phyloP scores from a whole-genome alignment of 2,113 vertebrate genomes.

The Arothron firmamentum region DNA sequence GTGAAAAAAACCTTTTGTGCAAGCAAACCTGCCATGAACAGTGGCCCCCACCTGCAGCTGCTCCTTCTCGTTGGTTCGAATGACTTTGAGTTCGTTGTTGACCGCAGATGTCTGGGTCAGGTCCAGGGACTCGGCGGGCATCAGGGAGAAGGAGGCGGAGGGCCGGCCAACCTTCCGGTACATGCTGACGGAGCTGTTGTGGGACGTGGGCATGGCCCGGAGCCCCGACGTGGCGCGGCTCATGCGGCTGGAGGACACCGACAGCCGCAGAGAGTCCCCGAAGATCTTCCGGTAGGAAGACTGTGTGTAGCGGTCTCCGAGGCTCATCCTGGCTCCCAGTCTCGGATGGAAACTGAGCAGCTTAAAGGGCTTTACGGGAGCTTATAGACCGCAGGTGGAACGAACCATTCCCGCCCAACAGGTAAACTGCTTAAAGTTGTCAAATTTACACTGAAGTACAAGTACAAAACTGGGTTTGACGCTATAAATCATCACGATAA shows the following conservation, averaged over 20 bases:
- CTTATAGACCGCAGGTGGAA: conserved; percentile 52
- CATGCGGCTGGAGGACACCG: conserved; percentile 59
- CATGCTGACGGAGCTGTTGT: conserved; percentile 57
- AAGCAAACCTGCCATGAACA: not conserved
- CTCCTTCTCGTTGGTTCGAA: conserved; percentile 85
- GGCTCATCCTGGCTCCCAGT: conserved; percentile 71
- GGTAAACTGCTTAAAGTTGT: too few species aligned
- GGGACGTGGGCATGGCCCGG: conserved; percentile 54
- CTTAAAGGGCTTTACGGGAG: conserved; percentile 44
- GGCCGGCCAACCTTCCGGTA: conserved; percentile 47
- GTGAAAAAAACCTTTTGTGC: too few species aligned
- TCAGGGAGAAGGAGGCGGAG: conserved; percentile 55
- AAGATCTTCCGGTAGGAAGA: conserved; percentile 82
- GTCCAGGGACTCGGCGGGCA: conserved; percentile 68
- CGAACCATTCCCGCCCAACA: conserved; percentile 33
- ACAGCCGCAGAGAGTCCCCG: conserved; percentile 74
- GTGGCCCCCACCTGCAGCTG: conserved; percentile 76
- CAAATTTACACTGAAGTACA: not conserved
- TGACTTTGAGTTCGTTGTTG: conserved; percentile 78
- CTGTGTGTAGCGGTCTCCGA: conserved; percentile 74
- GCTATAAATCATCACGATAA: not conserved
- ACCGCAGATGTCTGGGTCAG: conserved; percentile 74
- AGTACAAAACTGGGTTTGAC: not conserved
- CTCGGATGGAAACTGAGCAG: conserved; percentile 17
- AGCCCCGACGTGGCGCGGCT: conserved; percentile 39